Base-by-base conservation (phyloP, 1,140 invertebrate genomes). In the Drosophila jambulina region DNA sequence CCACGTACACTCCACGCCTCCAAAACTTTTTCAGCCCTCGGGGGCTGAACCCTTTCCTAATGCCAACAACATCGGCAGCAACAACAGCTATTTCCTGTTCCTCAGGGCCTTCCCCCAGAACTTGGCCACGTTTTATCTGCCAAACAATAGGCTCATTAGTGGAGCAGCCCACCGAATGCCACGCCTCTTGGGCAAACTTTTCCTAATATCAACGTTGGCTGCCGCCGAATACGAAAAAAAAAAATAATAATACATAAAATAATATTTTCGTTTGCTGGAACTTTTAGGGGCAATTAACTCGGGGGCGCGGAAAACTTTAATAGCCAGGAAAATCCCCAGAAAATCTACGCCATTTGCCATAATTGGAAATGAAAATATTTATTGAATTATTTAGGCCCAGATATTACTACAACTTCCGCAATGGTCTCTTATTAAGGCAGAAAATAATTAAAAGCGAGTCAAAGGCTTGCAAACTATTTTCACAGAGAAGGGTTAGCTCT, bases 61-160 rank as follows among this genome's bases (percentile, higher is more conserved):
- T 78, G 60, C 59, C 76, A 43, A 62, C 76, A 78, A 57, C 54
- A 76, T 48, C 74, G 43, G 53, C 46, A 43, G 65, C 76, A 78
- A 62, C 54, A 77, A 60, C 74, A 57, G 62, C 42, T 56, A 79
- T 65, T 79, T 79, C 75, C 77, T 42, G 59, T 60, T 65, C 67
- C 77, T 48, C 54, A 36, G 57, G 58, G 49, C 58, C 34, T 36
- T 19, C 21, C 2, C 25, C 53, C n/a, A 6, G 32, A 51, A 48
- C 36, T 40, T 43, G 32, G 58, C 56, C 48, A 59, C 53, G 68
- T 78, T 67, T 79, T 79, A 79, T 79, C 77, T 79, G 40, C 46
- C 85, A 79, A 81, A 88, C 84, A 88, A 88, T 90, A 76, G 70
- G 85, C 85, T 88, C 84, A 88, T 88, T 88, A 90, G 84, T 72